Evolutionary conservation across 2,888 invertebrate species (phyloP), one percentile per base, ranked within the genome.

Genomic region (Drosophila hamatofila): DNA sequence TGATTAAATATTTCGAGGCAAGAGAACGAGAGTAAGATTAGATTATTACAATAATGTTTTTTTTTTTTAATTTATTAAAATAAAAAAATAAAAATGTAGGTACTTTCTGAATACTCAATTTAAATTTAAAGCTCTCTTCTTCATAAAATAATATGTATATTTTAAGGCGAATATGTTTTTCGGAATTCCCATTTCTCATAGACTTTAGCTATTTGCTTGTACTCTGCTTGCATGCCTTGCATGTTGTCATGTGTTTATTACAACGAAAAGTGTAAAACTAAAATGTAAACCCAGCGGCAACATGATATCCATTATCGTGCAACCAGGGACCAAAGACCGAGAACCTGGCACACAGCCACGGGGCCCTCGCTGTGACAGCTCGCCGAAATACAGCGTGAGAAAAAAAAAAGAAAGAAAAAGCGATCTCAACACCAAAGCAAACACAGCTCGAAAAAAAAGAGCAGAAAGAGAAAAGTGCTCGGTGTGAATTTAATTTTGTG

Each of bases 171-270:
- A 37, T 9, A 41, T 57, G 25, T 12, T 35, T 52, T n/a, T 11
- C 2, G 62, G 57, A 62, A 65, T n/a, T n/a, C n/a, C 58, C 18
- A 25, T 37, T 37, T 30, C 9, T 7, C 23, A 25, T 27, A 16
- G 39, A 23, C 4, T 35, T 35, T 14, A 7, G 9, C 25, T 48
- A 48, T 57, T 56, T 69, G 30, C 64, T 69, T 74, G 55, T 39
- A 63, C 58, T 58, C 41, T 41, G 57, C 41, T 23, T 12, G 65
- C 30, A 49, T n/a, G 25, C 42, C 54, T 14, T 54, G 65, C 57
- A 55, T 81, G 86, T 81, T 89, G 84, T 89, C 81, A 79, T 73
- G 72, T 84, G 84, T 84, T 84, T 89, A 84, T 83, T 89, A 69
- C 81, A 73, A 76, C 68, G 78, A 74, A 81, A 83, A 89, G 76